Base-by-base conservation (phyloP, 1,140 invertebrate species). In the Mesaphorura yosii region DNA sequence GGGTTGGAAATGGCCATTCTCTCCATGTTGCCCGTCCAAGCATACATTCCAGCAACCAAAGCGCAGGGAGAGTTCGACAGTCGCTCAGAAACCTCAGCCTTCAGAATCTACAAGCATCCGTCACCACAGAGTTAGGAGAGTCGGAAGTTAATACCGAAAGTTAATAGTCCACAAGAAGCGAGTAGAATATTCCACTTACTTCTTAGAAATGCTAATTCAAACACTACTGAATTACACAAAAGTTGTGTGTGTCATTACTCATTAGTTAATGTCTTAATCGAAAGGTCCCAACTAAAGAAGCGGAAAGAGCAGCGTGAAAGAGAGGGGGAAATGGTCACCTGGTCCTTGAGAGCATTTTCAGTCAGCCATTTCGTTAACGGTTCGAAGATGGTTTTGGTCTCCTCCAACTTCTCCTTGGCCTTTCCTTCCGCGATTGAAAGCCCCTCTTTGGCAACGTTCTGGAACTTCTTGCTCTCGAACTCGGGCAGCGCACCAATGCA, bases 11-110 rank as follows among this genome's bases (percentile, higher is more conserved):
- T 76, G 48, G 92, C 92, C 44, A 98, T 77, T 48, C 94, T 78
- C 71, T 98, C 95, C 95, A 98, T 98, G 68, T 98, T 98, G 53
- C 93, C 95, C 62, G 93, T 96, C 92, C 91, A 94, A 49, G 92
- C 92, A 69, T 93, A 98, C 73, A 89, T 85, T 54, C 84, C 86
- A 39, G 94, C 93, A n/a, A 97, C 89, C 27, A 99, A 73, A 26
- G 93, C 95, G 72, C 90, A 96, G 0, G 95, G 93, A 2, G 95
- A 97, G 53, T 82, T 82, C 38, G 84, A 82, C 19, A 99, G 72
- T 59, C 95, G 78, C 64, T 95, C 87, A 3, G 93, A 97, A 4
- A 98, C 75, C 37, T 78, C 74, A 1, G 86, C 88, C 68, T 91
- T 92, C 49, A 78, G 72, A 62, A 88, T 81, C 70, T 78, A 67